Percentiles rank a stretch among this genome's conserved stretches.
These are phyloP conservation scores for Bucco capensis DNA, from an alignment of 2,113 vertebrate species.

Conservation along the genomic window DNA sequence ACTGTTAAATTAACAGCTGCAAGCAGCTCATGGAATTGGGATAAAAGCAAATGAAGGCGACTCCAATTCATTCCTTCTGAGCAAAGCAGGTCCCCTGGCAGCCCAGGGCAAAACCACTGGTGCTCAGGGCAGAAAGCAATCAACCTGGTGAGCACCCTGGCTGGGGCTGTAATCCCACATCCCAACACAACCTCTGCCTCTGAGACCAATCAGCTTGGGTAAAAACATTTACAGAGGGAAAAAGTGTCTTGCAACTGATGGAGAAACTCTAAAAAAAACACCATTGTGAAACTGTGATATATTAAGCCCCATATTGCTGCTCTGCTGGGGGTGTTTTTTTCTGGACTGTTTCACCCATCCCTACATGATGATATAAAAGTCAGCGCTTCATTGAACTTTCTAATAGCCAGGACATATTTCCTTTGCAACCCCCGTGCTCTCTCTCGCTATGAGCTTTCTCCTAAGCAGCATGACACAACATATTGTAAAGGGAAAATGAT, in stretches of 20 bases:
- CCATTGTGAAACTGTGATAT: background rate
- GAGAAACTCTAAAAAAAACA: constrained; percentile 49
- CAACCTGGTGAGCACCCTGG: background rate
- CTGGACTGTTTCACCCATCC: constrained; percentile 63
- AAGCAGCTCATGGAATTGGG: background rate
- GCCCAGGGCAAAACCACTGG: background rate
- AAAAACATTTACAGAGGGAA: background rate
- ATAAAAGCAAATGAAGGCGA: background rate
- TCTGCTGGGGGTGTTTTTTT: constrained; percentile 48
- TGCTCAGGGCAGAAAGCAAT: background rate
- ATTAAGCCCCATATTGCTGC: constrained; percentile 2
- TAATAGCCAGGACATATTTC: constrained; percentile 75
- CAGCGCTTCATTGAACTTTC: constrained; percentile 69
- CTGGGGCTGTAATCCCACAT: background rate
- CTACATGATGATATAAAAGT: constrained; percentile 62
- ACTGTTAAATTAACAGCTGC: constrained; percentile 63
- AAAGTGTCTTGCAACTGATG: constrained; percentile 15
- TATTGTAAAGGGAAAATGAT: constrained; percentile 75
- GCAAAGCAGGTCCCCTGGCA: background rate
- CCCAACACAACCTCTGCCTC: background rate
- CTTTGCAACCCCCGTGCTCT: constrained; percentile 35
- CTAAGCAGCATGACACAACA: constrained; percentile 66
- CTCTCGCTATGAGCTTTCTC: constrained; percentile 60
- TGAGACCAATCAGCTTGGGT: background rate
- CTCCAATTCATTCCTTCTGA: background rate